Conservation (phyloP, 1,140 invertebrate species). For the Magallana angulata region DNA sequence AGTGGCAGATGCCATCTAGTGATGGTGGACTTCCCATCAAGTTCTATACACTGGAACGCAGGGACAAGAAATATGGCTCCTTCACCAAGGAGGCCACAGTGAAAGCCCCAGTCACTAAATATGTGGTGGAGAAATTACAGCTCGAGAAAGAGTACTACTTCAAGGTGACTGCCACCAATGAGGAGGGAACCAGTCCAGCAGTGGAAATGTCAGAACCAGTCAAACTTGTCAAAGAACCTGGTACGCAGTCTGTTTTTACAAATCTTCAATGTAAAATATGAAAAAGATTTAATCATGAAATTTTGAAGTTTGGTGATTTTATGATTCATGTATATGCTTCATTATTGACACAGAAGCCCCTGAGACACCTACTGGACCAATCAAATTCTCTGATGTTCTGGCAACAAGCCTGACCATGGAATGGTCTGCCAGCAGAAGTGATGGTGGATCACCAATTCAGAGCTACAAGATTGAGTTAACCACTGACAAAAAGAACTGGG, state of each 20-base stretch:
- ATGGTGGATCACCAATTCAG: slow-evolving; percentile 93
- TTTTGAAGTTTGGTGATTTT: not conserved
- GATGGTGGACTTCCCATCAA: slow-evolving; percentile 97
- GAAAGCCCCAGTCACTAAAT: slow-evolving; percentile 62
- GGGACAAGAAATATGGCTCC: slow-evolving; percentile 85
- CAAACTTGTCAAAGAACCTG: slow-evolving; percentile 71
- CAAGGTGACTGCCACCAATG: slow-evolving; percentile 95
- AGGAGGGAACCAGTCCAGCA: slow-evolving; percentile 86
- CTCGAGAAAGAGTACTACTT: slow-evolving; percentile 97
- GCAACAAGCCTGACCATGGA: slow-evolving; percentile 92
- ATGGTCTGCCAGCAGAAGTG: slow-evolving; percentile 94
- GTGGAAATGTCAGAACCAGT: slow-evolving; percentile 71
- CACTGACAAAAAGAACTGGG: slow-evolving; percentile 87
- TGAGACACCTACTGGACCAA: slow-evolving; percentile 94
- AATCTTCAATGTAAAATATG: not conserved
- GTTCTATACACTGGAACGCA: slow-evolving; percentile 94
- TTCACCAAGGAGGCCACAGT: slow-evolving; percentile 71
- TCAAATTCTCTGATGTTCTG: slow-evolving; percentile 93
- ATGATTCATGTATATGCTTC: not conserved
- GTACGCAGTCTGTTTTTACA: slow-evolving; percentile 59
- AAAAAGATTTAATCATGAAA: slow-evolving; percentile 62
- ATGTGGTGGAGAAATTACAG: slow-evolving; percentile 82
- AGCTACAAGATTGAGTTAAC: slow-evolving; percentile 98
- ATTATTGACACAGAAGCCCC: slow-evolving; percentile 70
- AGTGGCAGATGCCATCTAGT: slow-evolving; percentile 97